These are phyloP conservation scores for Amphiduros pacificus DNA, from an alignment of 2,888 invertebrate genomes.

Conservation along the genomic window DNA sequence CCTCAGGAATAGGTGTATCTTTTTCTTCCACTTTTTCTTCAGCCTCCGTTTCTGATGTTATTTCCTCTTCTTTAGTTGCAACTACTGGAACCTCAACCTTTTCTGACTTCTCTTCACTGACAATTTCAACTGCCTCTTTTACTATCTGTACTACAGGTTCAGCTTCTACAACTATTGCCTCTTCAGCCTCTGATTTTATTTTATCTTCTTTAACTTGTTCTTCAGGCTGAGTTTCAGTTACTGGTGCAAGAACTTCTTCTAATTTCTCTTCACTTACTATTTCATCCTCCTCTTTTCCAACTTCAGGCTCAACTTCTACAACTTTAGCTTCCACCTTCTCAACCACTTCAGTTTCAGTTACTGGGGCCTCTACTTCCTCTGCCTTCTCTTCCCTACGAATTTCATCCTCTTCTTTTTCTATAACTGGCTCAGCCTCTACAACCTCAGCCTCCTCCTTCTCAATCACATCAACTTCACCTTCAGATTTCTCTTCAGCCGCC, in stretches of 20 bases:
- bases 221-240: no score
- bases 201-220: no score
- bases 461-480: neutral
- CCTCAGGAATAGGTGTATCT: no score
- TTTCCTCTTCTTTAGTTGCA: neutral
- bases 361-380: neutral
- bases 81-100: neutral
- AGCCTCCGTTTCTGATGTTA: neutral
- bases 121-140: neutral
- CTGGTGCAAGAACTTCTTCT: no score
- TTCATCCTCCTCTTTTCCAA: no score
- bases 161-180: no score
- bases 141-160: neutral
- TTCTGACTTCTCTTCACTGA: neutral
- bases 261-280: no score
- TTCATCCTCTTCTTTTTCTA: neutral
- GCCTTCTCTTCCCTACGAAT: neutral
- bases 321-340: no score
- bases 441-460: neutral
- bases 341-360: no score
- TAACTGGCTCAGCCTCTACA: conserved; percentile 3
- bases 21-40: neutral
- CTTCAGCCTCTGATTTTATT: no score
- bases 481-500: no score
- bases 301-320: no score